Conservation (phyloP, 2,888 invertebrate genomes). For the Ormyrus thymus region DNA sequence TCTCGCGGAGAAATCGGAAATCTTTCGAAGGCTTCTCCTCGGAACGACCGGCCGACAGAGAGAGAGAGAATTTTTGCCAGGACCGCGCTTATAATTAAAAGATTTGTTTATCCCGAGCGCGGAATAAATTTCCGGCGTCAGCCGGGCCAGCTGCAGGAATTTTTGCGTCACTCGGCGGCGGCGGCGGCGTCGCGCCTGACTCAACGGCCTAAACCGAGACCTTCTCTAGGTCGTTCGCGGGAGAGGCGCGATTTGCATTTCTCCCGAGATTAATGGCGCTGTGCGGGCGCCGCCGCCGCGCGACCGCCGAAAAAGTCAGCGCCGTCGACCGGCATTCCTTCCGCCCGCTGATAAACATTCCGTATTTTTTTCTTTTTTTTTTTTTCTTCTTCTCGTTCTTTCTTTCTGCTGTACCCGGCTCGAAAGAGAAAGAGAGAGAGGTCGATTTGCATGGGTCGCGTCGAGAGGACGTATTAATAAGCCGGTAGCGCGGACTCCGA, state of each 20-base stretch:
- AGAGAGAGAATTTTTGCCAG: no score
- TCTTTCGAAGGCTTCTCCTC: no score
- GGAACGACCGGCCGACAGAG: no score
- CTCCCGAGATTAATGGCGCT: slow-evolving; percentile 38
- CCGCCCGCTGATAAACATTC: slow-evolving; percentile 16
- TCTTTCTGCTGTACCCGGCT: no score
- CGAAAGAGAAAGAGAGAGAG: no score
- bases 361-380: not conserved
- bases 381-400: no score
- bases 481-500: not conserved
- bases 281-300: slow-evolving; percentile 27
- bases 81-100: not conserved
- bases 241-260: slow-evolving; percentile 43
- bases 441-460: not conserved
- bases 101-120: slow-evolving; percentile 34
- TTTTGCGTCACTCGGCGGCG: slow-evolving; percentile 23
- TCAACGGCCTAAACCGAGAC: slow-evolving; percentile 33
- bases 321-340: not conserved
- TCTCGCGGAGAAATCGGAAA: no score
- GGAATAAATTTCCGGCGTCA: slow-evolving; percentile 15
- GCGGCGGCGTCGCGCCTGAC: not conserved
- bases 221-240: slow-evolving; percentile 55
- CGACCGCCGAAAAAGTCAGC: slow-evolving; percentile 15
- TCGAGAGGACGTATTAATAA: not conserved
- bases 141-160: slow-evolving; percentile 6